Evolutionary conservation across 2,888 invertebrate genomes (phyloP), one percentile per base, ranked within the genome.

Genomic region (Smittia aterrima): DNA sequence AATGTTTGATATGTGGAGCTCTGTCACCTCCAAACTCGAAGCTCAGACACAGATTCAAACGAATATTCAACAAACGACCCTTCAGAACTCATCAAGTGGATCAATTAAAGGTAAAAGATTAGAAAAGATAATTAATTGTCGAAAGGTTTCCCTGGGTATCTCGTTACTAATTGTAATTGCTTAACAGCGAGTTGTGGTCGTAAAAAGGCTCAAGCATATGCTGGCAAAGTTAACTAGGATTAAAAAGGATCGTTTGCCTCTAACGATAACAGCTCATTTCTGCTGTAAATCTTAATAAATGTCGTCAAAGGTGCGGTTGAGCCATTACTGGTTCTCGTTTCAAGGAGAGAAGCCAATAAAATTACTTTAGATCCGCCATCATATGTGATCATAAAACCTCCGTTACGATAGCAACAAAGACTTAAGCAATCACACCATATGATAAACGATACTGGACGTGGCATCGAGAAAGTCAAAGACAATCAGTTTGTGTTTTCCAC

Each of bases 1-100:
- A 79, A 83, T 83, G 83, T 83, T 83, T 82, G 83, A 83, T 79
- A 83, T 83, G 83, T 83, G 83, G 83, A 83, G 82, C 80, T 83
- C 82, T 79, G 83, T 83, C 78, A 83, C 83, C 79, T 82, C 83
- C 79, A 83, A 83, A 80, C 79, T 83, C 80, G 83, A 83, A 81
- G 83, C 83, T 77, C 83, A 82, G 78, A 82, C 81, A 77, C 79
- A 83, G 79, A 81, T 83, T 79, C 83, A 83, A 79, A 82, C 82
- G 77, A 83, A 83, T 80, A 82, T 83, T 78, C 83, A 83, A 79
- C 81, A 83, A 76, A 74, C 73, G 47, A 81, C 81, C 75, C 82
- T 76, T 71, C 77, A 77, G 80, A 79, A 82, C 80, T 82, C 83
- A 77, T 83, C 83, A 76, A 83, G 83, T 79, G 83, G 83, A 80